Evolutionary conservation across 2,113 vertebrate species (phyloP), one percentile per base, ranked within the genome.

Genomic region (Archocentrus centrarchus): DNA sequence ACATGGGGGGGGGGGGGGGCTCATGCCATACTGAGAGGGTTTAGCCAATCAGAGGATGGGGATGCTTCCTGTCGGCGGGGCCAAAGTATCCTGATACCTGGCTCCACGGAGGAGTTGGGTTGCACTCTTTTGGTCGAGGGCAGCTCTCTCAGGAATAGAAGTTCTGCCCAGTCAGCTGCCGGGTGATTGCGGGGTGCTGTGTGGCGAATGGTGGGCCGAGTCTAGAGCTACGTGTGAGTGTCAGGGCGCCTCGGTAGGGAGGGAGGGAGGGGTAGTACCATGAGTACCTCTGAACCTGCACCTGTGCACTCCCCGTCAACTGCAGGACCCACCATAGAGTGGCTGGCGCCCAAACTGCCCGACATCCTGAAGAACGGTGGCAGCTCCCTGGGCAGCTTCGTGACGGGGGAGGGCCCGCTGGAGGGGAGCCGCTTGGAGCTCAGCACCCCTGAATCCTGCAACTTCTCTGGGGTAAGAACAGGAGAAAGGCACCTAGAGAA

Each of bases 351-450:
- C 91, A 99, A 98, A 94, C 93, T 97, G 84, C 96, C 97, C 11
- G 97, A 98, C 91, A 95, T 97, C 94, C 97, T 98, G 95, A 98
- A 97, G 96, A 98, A 99, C 95, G 98, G 97, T 94, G 95, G 92
- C 85, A 83, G 95, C 70, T 91, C 91, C 3, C 95, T 96, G 88
- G 96, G 95, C 70, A 95, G 96, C 93, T 97, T 97, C 85, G 85
- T 95, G 11, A 68, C 94, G 3, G 97, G 96, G 76, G 93, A 96
- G 83, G 95, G 90, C 81, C 95, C 95, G 62, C 92, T 96, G 89
- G 94, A 94, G 85, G 97, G 95, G 39, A 93, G 92, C 78, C 89
- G 87, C 39, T 96, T 96, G 85, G 97, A 97, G 77, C 96, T 96
- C 86, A 93, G 95, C 59, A 82, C 83, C 89, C 93, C 96, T 0